phyloP scores from a whole-genome alignment of 2,113 vertebrate species.

The Pteruthius melanotis region DNA sequence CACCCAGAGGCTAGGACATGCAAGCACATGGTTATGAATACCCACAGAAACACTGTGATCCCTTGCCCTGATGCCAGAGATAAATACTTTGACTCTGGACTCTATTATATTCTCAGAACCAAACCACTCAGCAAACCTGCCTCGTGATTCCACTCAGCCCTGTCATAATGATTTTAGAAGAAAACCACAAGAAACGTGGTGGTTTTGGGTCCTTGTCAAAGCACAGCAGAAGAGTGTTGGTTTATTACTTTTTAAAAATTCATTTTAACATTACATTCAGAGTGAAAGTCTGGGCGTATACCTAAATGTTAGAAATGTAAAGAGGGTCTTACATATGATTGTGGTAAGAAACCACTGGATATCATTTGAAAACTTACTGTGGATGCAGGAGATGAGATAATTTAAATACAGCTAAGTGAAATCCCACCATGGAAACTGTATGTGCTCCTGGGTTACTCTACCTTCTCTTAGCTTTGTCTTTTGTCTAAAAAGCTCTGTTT shows the following conservation, averaged over 20 bases:
- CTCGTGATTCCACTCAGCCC: constrained; percentile 50
- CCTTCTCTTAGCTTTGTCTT: background rate
- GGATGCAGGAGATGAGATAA: background rate
- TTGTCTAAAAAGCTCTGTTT: background rate
- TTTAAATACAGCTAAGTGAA: background rate
- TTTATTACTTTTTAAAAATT: background rate
- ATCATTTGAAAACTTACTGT: background rate
- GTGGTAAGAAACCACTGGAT: constrained; percentile 2
- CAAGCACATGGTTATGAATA: constrained; percentile 11
- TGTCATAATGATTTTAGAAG: constrained; percentile 57
- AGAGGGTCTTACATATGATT: background rate
- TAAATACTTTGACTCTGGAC: constrained; percentile 30
- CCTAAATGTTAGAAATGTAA: background rate
- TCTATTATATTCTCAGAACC: constrained; percentile 9
- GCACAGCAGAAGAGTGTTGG: background rate
- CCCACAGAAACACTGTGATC: constrained; percentile 40
- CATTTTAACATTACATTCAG: background rate
- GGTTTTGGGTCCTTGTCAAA: constrained; percentile 49
- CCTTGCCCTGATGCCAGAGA: constrained; percentile 26
- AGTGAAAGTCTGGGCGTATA: constrained; percentile 2
- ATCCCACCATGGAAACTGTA: background rate
- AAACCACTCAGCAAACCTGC: constrained; percentile 43
- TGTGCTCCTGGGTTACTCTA: background rate
- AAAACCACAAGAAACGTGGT: constrained; percentile 56
- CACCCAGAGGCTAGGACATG: constrained; percentile 12